These are phyloP conservation scores for Cisticola juncidis DNA, from an alignment of 2,113 vertebrate species.

Conservation along the genomic window DNA sequence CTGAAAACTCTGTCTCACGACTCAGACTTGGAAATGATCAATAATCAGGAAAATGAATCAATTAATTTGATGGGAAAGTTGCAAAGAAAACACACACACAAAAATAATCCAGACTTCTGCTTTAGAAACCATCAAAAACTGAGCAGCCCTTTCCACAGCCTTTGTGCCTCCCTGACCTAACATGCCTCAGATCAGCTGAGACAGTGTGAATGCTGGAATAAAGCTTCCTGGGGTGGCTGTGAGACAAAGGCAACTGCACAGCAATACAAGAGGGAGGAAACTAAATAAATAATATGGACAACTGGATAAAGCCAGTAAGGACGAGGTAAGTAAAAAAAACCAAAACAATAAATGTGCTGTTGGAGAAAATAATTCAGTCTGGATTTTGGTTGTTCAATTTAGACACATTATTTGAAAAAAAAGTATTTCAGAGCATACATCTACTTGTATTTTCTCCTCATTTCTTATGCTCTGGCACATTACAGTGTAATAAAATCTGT, in stretches of 20 bases:
- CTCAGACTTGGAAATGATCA: neutral
- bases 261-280: neutral
- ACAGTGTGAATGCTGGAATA: neutral
- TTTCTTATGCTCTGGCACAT: neutral
- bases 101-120: neutral
- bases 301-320: neutral
- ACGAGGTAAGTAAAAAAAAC: neutral
- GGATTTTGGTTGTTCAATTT: neutral
- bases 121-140: neutral
- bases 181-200: neutral
- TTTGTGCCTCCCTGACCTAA: neutral
- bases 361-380: neutral
- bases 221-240: neutral
- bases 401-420: neutral
- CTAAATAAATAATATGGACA: neutral
- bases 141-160: neutral
- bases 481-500: neutral
- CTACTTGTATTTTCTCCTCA: neutral
- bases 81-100: neutral
- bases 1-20: neutral
- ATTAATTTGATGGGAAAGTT: neutral
- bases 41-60: neutral
- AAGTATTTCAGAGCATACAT: neutral
- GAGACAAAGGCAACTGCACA: neutral
- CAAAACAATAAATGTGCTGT: neutral